These are phyloP conservation scores for Drosophila novamexicana DNA, from an alignment of 1,140 invertebrate species.

Conservation along the genomic window DNA sequence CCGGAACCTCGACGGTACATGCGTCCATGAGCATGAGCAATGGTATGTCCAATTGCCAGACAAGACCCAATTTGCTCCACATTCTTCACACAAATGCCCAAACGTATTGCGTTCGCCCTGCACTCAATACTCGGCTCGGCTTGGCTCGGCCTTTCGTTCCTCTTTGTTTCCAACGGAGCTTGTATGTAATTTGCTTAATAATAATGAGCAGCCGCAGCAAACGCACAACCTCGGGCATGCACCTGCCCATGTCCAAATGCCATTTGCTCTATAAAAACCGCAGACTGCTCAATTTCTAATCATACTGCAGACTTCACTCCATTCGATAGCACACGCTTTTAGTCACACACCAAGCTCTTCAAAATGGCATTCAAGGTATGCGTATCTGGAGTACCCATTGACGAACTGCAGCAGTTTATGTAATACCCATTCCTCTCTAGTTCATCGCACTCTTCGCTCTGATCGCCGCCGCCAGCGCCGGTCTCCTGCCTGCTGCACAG, in stretches of 20 bases:
- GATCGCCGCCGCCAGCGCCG: conserved; percentile 70
- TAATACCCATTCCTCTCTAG: conserved; percentile 14
- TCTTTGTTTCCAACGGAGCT: conserved; percentile 47
- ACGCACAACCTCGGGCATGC: conserved; percentile 47
- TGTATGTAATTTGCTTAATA: conserved; percentile 40
- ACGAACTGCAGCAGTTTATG: background rate
- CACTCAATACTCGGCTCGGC: conserved; percentile 24
- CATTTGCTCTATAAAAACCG: conserved; percentile 39
- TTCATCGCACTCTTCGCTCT: conserved; percentile 74
- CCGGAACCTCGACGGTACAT: conserved; percentile 44
- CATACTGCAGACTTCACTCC: conserved; percentile 34
- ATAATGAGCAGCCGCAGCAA: conserved; percentile 30
- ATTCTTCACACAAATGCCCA: conserved; percentile 57
- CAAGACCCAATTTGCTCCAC: conserved; percentile 75
- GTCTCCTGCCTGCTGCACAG: conserved; percentile 66
- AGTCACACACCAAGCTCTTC: conserved; percentile 26
- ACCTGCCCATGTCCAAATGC: conserved; percentile 28
- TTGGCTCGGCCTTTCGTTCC: conserved; percentile 59
- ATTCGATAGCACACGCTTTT: conserved; percentile 30
- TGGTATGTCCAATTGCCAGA: conserved; percentile 64
- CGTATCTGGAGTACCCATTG: background rate
- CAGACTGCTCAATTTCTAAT: conserved; percentile 30
- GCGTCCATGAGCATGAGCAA: conserved; percentile 45
- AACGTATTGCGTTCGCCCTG: conserved; percentile 54
- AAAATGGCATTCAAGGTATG: conserved; percentile 77